Base-by-base conservation (phyloP, 2,888 invertebrate genomes). In the Torymus texanus region DNA sequence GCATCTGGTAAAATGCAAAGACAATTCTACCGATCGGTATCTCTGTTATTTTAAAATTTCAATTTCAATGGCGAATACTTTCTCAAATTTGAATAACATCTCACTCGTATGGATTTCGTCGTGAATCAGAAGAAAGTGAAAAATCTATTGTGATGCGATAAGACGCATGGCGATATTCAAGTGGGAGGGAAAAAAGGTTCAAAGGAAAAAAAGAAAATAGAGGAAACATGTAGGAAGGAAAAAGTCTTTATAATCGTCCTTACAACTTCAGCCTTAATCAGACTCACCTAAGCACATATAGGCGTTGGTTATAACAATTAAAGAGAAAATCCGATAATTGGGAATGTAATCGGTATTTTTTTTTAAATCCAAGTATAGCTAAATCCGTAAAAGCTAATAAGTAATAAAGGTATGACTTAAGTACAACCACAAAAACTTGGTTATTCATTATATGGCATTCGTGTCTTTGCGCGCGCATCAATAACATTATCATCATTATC, bases 371-470 rank as follows among this genome's bases (percentile, higher is more conserved):
- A 81, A 67, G 67, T 83, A 83, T 59, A 80, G 80, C 80, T 84
- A 82, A 76, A 61, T 68, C 81, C 63, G 81, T 87, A 87, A 84
- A 82, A 80, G 82, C 84, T 87, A 87, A 83, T 79, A 84, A 85
- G 81, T 86, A 29, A 87, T 87, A 87, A 88, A 86, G 85, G 85
- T 89, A 90, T 90, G 90, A 90, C 90, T 90, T 89, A 90, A 90
- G 88, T 90, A 89, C 88, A 89, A 90, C 90, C 89, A 90, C 87
- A 88, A 88, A 72, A 88, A 87, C 86, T 89, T 89, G 88, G 89
- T 90, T 89, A 89, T 89, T 88, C 79, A 88, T 90, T 90, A 90
- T 90, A 90, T 90, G 90, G 90, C 90, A 90, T 89, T 90, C 87
- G 85, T 88, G 85, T 88, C 86, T 86, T 88, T 80, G 72, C 80